Conservation (phyloP, 2,113 vertebrate species). For the Parotia lawesii region DNA sequence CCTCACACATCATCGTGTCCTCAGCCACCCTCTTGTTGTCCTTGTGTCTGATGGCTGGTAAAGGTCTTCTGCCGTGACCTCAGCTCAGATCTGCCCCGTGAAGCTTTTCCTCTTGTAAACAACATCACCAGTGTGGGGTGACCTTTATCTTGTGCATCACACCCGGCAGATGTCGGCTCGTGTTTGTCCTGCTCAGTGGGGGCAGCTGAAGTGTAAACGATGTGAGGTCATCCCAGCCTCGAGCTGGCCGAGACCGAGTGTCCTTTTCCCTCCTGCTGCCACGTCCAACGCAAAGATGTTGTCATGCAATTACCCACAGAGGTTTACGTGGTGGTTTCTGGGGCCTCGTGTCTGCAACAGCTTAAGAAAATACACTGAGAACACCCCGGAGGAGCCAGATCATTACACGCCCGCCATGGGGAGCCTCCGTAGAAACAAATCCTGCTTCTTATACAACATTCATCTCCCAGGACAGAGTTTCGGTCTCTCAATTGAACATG, state of each 20-base stretch:
- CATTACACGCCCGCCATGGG: not conserved
- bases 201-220: not conserved
- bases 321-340: not conserved
- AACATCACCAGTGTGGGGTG: not conserved
- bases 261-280: not conserved
- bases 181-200: not conserved
- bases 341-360: not conserved
- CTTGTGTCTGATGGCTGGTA: not conserved
- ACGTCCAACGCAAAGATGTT: not conserved
- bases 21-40: not conserved
- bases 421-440: not conserved
- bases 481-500: not conserved
- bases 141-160: not conserved
- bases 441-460: not conserved
- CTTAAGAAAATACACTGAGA: not conserved
- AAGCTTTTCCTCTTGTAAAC: not conserved
- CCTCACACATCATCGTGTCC: not conserved
- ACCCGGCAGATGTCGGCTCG: fast-evolving
- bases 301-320: not conserved
- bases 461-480: not conserved
- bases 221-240: not conserved
- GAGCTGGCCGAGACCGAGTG: fast-evolving
- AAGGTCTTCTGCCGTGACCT: not conserved
- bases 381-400: not conserved
- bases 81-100: not conserved